Conservation (phyloP, 2,113 vertebrate genomes). For the Macquaria australasica region DNA sequence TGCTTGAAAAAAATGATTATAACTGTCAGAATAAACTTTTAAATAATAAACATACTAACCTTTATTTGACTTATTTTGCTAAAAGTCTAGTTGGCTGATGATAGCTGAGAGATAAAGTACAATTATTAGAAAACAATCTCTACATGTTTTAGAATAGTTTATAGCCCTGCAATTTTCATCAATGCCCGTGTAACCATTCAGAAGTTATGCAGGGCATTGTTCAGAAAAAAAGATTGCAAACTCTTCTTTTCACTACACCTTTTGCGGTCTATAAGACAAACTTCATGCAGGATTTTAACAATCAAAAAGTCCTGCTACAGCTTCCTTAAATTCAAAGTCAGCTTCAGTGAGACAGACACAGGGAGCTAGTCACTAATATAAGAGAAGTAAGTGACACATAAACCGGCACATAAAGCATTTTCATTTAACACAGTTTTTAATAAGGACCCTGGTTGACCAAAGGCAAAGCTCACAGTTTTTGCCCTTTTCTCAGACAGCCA, state of each 20-base stretch:
- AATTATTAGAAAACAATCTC: neutral
- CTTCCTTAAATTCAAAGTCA: neutral
- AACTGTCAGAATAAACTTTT: neutral
- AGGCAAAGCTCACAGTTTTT: constrained; percentile 21
- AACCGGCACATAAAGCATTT: constrained; percentile 10
- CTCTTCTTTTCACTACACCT: neutral
- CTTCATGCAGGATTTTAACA: neutral
- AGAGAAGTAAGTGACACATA: neutral
- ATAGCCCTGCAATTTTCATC: too few relatives aligned
- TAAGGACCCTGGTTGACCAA: neutral
- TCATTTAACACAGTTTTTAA: constrained; percentile 27
- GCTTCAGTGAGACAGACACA: neutral
- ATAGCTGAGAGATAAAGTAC: neutral
- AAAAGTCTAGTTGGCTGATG: neutral
- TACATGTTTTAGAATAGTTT: neutral
- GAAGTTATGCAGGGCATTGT: too few relatives aligned
- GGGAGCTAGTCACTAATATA: neutral
- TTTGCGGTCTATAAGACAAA: neutral
- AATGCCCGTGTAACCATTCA: too few relatives aligned
- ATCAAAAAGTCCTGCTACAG: neutral
- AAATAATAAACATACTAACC: neutral
- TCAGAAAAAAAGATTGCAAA: neutral
- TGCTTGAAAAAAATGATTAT: neutral
- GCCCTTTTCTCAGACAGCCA: constrained; percentile 31
- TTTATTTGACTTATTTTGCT: too few relatives aligned